Evolutionary conservation across 2,888 invertebrate genomes (phyloP), one percentile per base, ranked within the genome.

Genomic region (Caenorhabditis macrosperma): DNA sequence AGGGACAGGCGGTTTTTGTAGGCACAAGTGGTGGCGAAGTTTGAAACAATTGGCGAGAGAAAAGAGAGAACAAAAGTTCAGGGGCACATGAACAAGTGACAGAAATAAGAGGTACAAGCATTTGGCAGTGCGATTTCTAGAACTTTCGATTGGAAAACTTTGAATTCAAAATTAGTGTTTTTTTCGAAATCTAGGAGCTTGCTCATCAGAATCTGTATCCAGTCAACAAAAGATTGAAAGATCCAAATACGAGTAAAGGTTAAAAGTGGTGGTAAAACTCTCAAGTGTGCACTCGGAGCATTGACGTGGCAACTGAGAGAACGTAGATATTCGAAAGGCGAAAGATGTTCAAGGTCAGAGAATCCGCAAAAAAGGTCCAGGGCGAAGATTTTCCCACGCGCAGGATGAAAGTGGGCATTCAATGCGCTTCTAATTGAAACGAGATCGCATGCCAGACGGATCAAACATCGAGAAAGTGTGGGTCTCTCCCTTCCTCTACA

Each of bases 391-490:
- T 33, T 55, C 44, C 20, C 44, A 44, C 44, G 9, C 44, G 5
- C n/a, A 17, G 17, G n/a, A n/a, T n/a, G n/a, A 17, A 20, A 44
- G 44, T 15, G 15, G 15, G 17, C 44, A 44, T 44, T 44, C 17
- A 44, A 44, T 44, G 44, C 17, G 17, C 44, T 44, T 44, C 44
- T 44, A 44, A 44, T 44, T 44, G 44, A 44, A 44, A 44, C 44
- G n/a, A 20, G 20, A 44, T n/a, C 44, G n/a, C 15, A 38, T 38
- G 38, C 24, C 28, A 30, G 15, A 26, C 2, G 6, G 48, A 28
- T 38, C 68, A 69, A 3, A 52, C 26, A 60, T 17, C 68, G 24
- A n/a, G 44, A 44, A n/a, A 44, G 44, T 44, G 44, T 44, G 44
- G 44, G 44, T 17, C n/a, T 44, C 6, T 33, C 6, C 20, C 24